Conservation (phyloP, 2,888 invertebrate species). For the Hemistola chrysoprasaria region DNA sequence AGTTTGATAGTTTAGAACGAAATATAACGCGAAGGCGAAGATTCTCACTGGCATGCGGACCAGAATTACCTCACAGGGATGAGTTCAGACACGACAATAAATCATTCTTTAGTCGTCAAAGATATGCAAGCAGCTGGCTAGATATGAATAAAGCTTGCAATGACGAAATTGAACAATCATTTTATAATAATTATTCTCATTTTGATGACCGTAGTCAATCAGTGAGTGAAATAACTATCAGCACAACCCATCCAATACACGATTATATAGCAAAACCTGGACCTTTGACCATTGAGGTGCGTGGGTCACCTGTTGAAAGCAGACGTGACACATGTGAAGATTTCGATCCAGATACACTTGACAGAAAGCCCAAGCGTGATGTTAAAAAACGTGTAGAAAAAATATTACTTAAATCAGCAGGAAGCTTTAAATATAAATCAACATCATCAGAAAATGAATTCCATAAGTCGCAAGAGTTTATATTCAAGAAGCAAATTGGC, state of each 20-base stretch:
- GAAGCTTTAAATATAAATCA: conserved; percentile 86
- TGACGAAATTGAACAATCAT: conserved; percentile 35
- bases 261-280: conserved; percentile 84
- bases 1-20: conserved; percentile 69
- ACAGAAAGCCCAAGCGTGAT: conserved; percentile 85
- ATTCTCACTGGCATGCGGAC: conserved; percentile 66
- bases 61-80: conserved; percentile 67
- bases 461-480: conserved; percentile 50
- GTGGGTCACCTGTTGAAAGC: conserved; percentile 86
- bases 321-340: conserved; percentile 86
- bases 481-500: conserved; percentile 84
- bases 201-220: conserved; percentile 62
- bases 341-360: conserved; percentile 93
- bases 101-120: conserved; percentile 49
- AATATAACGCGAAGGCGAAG: conserved; percentile 55
- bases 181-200: conserved; percentile 53
- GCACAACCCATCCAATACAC: conserved; percentile 79
- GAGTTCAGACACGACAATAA: conserved; percentile 42
- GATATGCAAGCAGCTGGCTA: conserved; percentile 67
- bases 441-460: conserved; percentile 50
- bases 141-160: conserved; percentile 55
- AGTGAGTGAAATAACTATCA: conserved; percentile 87
- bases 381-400: conserved; percentile 70
- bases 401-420: conserved; percentile 85
- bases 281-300: conserved; percentile 91